Evolutionary conservation across 2,797 vertebrate species (phyloP).

Genomic region (Bradypodion pumilum): DNA sequence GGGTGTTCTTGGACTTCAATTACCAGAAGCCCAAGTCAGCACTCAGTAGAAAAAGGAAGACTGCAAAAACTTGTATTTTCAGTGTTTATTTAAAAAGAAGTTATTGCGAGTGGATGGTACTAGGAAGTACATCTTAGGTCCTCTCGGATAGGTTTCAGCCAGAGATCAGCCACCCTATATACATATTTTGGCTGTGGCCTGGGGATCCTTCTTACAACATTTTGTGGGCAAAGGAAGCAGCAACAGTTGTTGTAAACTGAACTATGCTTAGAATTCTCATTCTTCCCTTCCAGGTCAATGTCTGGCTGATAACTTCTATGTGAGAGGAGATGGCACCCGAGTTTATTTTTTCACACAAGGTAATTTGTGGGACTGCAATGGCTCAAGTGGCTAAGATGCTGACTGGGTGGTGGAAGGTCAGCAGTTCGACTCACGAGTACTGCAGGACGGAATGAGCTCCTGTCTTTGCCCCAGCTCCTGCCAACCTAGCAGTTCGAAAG

Average conservation of each 20-base stretch:
- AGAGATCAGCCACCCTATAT: background rate
- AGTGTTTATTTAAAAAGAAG: background rate
- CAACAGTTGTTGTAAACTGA: slow-evolving; percentile 30
- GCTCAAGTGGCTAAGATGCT: no score
- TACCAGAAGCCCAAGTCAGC: no score
- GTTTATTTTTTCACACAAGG: slow-evolving; percentile 99
- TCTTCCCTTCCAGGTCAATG: slow-evolving; percentile 84
- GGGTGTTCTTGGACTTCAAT: no score
- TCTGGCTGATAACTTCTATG: slow-evolving; percentile 96
- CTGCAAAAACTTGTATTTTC: background rate
- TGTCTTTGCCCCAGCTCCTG: no score
- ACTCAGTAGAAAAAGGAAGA: background rate
- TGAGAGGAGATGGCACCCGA: slow-evolving; percentile 94
- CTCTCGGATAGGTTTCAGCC: background rate
- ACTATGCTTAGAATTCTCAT: background rate
- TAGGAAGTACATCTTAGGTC: background rate
- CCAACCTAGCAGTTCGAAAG: no score
- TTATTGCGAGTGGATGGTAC: background rate
- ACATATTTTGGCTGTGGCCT: background rate
- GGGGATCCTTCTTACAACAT: no score
- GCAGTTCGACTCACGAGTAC: no score
- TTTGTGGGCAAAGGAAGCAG: background rate
- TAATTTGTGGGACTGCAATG: no score
- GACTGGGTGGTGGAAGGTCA: no score
- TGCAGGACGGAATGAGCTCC: no score